These are phyloP conservation scores for Australoheros scitulus DNA, from an alignment of 2,113 vertebrate species.

Conservation along the genomic window DNA sequence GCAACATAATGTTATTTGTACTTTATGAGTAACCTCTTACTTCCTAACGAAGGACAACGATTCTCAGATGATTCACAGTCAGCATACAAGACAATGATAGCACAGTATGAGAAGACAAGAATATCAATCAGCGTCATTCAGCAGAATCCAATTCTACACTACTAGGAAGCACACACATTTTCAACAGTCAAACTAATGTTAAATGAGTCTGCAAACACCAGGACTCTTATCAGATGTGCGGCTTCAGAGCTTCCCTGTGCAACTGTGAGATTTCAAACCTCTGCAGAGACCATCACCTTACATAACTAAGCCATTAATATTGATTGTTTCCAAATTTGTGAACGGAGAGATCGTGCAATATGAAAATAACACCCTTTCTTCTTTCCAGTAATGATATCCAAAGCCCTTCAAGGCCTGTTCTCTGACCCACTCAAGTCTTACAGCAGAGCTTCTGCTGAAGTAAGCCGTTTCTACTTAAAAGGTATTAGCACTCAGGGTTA, in stretches of 20 bases:
- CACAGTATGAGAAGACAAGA: neutral
- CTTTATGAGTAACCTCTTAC: slow-evolving; percentile 40
- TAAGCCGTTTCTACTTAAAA: slow-evolving; percentile 73
- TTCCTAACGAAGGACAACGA: slow-evolving; percentile 39
- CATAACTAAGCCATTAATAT: slow-evolving; percentile 75
- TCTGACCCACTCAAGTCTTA: slow-evolving; percentile 64
- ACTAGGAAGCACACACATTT: neutral
- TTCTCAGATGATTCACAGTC: slow-evolving; percentile 27
- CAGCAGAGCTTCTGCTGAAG: slow-evolving; percentile 68
- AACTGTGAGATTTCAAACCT: slow-evolving; percentile 31
- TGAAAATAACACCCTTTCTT: slow-evolving; percentile 70
- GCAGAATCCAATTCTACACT: neutral
- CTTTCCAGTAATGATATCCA: slow-evolving; percentile 71
- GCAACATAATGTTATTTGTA: slow-evolving; percentile 35
- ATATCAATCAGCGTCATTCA: neutral
- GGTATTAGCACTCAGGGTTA: slow-evolving; percentile 71
- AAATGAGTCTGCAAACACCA: slow-evolving; percentile 15
- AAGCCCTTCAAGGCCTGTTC: slow-evolving; percentile 65
- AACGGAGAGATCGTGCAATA: slow-evolving; percentile 46
- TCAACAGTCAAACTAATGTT: neutral
- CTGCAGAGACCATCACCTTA: slow-evolving; percentile 61
- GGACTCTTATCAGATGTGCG: slow-evolving; percentile 37
- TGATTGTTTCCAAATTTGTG: slow-evolving; percentile 73
- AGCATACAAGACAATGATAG: slow-evolving; percentile 5
- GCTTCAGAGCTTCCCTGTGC: slow-evolving; percentile 36